These are phyloP conservation scores for Acrocephalus arundinaceus DNA, from an alignment of 2,113 vertebrate genomes.

Conservation along the genomic window DNA sequence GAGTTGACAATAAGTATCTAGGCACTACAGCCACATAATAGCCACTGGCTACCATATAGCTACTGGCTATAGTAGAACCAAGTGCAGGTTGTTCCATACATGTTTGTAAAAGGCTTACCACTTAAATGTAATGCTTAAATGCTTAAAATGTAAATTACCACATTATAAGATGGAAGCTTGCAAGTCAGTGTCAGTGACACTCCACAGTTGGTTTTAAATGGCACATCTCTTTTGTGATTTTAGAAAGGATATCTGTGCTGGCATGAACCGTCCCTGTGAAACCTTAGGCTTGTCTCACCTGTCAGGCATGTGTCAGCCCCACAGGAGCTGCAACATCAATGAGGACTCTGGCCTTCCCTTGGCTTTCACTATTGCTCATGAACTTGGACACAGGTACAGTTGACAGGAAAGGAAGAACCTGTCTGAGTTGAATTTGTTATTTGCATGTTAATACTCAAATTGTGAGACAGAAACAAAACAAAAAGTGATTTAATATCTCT, in stretches of 20 bases:
- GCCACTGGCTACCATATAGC: background rate
- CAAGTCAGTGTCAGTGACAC: background rate
- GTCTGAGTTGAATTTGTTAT: background rate
- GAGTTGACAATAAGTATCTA: background rate
- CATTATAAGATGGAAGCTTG: background rate
- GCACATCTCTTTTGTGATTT: background rate
- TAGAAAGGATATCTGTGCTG: conserved; percentile 96
- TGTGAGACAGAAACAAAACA: background rate
- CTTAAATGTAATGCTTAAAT: background rate
- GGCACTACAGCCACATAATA: background rate
- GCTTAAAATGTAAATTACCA: background rate
- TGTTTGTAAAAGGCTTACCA: background rate
- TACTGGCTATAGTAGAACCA: background rate
- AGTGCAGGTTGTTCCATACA: background rate
- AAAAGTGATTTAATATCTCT: background rate
- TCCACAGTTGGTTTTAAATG: background rate
- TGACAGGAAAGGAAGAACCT: background rate
- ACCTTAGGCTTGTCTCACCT: conserved; percentile 95
- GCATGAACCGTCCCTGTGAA: conserved; percentile 92
- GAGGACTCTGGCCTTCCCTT: conserved; percentile 95
- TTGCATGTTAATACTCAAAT: background rate
- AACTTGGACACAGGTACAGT: conserved; percentile 94
- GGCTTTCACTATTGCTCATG: conserved; percentile 95
- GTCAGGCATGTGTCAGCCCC: conserved; percentile 97
- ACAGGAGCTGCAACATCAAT: conserved; percentile 96